Percentiles rank a stretch among this genome's conserved stretches.
Evolutionary conservation across 2,888 invertebrate genomes (phyloP).

Genomic region (Phymatocera aterrima): DNA sequence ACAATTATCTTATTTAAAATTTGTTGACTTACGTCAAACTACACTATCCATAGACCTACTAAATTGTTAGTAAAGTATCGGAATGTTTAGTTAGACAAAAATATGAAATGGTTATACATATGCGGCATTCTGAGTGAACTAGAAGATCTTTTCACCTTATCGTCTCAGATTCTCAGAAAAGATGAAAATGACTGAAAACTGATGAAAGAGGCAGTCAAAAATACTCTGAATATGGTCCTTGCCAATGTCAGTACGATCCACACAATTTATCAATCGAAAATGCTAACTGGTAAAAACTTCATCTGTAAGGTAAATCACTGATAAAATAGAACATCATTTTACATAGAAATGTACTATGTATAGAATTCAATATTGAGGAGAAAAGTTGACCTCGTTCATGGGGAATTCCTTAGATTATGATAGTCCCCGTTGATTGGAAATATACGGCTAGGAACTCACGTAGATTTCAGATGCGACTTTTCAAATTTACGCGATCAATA

Average conservation of each 20-base stretch:
- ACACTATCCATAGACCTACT: neutral
- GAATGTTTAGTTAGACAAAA: neutral
- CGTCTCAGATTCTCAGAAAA: no score
- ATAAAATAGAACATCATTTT: no score
- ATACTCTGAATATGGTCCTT: no score
- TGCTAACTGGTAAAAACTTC: no score
- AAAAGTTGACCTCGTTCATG: neutral
- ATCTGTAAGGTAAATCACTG: no score
- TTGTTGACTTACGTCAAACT: conserved; percentile 5
- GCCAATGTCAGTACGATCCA: no score
- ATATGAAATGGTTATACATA: neutral
- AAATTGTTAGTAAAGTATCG: neutral
- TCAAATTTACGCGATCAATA: no score
- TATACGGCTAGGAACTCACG: neutral
- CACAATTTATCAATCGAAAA: no score
- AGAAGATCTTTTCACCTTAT: neutral
- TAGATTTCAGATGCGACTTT: neutral
- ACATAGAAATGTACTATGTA: no score
- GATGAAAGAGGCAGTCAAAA: no score
- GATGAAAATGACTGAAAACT: no score
- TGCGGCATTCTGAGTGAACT: neutral
- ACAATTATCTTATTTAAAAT: conserved; percentile 26
- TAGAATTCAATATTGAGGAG: no score
- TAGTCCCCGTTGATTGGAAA: neutral
- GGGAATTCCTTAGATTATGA: neutral